phyloP scores from a whole-genome alignment of 1,140 invertebrate genomes.

The Drosophila parabipectinata region DNA sequence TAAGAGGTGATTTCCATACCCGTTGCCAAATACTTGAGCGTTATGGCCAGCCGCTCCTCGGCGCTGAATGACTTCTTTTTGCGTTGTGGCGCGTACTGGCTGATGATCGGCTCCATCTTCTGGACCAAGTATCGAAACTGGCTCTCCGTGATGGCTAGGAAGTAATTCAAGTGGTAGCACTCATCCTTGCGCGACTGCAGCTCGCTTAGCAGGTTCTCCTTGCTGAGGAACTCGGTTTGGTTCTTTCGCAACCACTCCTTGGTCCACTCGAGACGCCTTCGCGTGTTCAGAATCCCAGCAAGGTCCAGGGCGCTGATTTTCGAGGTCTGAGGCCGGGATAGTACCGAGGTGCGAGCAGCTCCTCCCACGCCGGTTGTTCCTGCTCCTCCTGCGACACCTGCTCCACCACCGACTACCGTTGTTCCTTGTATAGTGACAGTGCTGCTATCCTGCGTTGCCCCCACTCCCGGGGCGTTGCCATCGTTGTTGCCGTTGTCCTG shows the following conservation, averaged over 20 bases:
- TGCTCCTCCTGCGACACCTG: slow-evolving; percentile 8
- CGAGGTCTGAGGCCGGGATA: slow-evolving; percentile 67
- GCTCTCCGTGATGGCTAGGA: slow-evolving; percentile 80
- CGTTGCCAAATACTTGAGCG: slow-evolving; percentile 83
- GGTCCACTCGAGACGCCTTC: slow-evolving; percentile 76
- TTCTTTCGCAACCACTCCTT: slow-evolving; percentile 82
- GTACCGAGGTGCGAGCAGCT: slow-evolving; percentile 67
- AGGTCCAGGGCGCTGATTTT: slow-evolving; percentile 77
- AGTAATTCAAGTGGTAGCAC: slow-evolving; percentile 82
- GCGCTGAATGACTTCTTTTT: slow-evolving; percentile 82
- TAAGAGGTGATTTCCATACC: slow-evolving; percentile 34
- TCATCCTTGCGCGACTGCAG: slow-evolving; percentile 80
- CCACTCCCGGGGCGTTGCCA: slow-evolving; percentile 58
- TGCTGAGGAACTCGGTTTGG: slow-evolving; percentile 75
- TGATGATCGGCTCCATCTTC: slow-evolving; percentile 78
- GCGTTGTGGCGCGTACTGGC: slow-evolving; percentile 77
- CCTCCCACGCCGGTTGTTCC: slow-evolving; percentile 39
- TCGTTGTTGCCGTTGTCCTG: slow-evolving; percentile 71
- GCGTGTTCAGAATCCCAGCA: slow-evolving; percentile 76
- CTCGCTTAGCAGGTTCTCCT: slow-evolving; percentile 75
- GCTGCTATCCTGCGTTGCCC: slow-evolving; percentile 27
- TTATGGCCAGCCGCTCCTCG: slow-evolving; percentile 81
- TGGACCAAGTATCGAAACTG: slow-evolving; percentile 78
- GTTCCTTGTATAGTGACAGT: slow-evolving; percentile 32
- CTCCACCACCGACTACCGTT: slow-evolving; percentile 14